Evolutionary conservation across 2,888 invertebrate species (phyloP), one percentile per base, ranked within the genome.

Genomic region (Ctenicera cuprea): DNA sequence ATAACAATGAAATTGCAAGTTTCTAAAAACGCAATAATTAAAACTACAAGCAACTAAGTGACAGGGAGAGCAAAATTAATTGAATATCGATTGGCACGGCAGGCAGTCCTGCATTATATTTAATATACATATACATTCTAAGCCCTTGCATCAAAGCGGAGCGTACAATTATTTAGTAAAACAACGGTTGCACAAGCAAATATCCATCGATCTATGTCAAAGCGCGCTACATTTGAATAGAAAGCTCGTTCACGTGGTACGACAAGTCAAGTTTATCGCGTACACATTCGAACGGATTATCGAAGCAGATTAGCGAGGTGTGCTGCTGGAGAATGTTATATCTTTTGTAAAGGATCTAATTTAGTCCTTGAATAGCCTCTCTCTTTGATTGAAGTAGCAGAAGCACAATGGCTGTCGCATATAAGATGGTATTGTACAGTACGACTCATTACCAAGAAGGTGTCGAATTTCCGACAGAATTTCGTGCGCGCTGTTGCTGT

Each of bases 291-390:
- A 72, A 62, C 48, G 72, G 72, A 73, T 73, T 73, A 73, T 68
- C 68, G 68, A 67, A 54, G 37, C 62, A 73, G 73, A 73, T 73
- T 73, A 63, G 62, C 52, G 73, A 73, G 57, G 54, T 73, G 68
- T 68, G 52, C 73, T 33, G 43, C 63, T 68, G 43, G 41, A 68
- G 63, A 68, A 67, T 68, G 63, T 73, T 63, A 63, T 59, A 52
- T 63, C 67, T 68, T 73, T 73, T 68, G 73, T 73, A 54, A 68
- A 68, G 62, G 73, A 73, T 73, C 73, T 67, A 73, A 73, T 73
- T 73, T 68, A 73, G 73, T 62, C 54, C 62, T 63, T 68, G 63
- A 73, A 73, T 68, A 26, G 62, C 52, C 70, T 63, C 37, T 70
- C 52, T 63, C 63, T 71, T 50, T 62, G 65, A 71, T 71, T 71